A percentile compares a stretch with the other conserved stretches of the same genome.
These are phyloP conservation scores for Ceratitis capitata DNA, from an alignment of 1,140 invertebrate genomes.

Conservation along the genomic window DNA sequence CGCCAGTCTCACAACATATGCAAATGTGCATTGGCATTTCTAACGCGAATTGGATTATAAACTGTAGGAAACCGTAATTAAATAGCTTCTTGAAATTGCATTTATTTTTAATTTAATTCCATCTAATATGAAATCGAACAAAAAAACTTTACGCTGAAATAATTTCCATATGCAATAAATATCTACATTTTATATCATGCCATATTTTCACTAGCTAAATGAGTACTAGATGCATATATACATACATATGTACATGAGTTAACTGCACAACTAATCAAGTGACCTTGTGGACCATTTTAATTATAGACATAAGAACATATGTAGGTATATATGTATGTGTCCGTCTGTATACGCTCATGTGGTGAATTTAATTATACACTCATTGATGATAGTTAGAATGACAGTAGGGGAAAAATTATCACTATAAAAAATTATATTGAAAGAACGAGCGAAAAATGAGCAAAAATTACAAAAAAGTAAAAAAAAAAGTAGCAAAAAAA, in stretches of 20 bases:
- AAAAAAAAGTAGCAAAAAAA: background rate
- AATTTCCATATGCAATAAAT: no score
- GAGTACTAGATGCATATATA: background rate
- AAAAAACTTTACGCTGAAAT: no score
- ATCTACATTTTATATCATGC: background rate
- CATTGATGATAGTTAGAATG: background rate
- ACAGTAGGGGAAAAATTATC: background rate
- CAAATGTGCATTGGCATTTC: no score
- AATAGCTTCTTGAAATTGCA: no score
- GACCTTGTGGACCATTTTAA: slow-evolving; percentile 10
- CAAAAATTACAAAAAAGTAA: background rate
- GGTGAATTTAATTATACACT: background rate
- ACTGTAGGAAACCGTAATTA: no score
- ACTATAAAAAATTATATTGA: background rate
- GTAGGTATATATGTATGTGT: background rate
- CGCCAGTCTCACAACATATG: no score
- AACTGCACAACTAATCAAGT: background rate
- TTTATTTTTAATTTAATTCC: no score
- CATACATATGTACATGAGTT: background rate
- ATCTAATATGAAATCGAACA: no score
- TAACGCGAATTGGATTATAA: no score
- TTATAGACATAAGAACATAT: background rate
- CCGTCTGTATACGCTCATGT: background rate
- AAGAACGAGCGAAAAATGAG: no score
- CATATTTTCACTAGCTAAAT: background rate